These are phyloP conservation scores for Octomys mimax DNA, from an alignment of 2,797 vertebrate species.

Conservation along the genomic window DNA sequence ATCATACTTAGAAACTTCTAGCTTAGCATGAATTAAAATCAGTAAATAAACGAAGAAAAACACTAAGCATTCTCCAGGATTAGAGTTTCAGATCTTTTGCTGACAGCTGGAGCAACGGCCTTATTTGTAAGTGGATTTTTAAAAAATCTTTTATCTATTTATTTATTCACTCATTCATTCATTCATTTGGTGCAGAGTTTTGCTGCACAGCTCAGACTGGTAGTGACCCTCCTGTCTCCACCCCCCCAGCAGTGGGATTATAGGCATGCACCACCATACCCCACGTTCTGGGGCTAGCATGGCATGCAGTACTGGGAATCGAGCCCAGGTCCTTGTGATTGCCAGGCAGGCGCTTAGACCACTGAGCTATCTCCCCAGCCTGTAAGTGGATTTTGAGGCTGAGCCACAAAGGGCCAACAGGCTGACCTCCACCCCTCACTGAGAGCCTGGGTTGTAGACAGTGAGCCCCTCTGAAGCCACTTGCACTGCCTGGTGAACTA, in stretches of 20 bases:
- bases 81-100: constrained; percentile 41
- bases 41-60: constrained; percentile 8
- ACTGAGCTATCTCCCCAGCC: too few species aligned
- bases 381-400: background rate
- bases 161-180: too few species aligned
- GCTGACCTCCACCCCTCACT: background rate
- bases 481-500: background rate
- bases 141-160: too few species aligned
- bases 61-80: background rate
- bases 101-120: constrained; percentile 26
- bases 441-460: background rate
- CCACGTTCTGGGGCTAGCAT: too few species aligned
- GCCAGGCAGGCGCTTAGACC: too few species aligned
- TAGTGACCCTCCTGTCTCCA: too few species aligned
- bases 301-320: too few species aligned
- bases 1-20: constrained; percentile 43
- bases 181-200: too few species aligned
- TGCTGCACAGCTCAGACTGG: too few species aligned
- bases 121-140: background rate
- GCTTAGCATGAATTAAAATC: constrained; percentile 47
- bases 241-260: too few species aligned
- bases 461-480: background rate
- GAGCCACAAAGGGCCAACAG: background rate
- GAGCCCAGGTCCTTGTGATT: too few species aligned
- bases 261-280: too few species aligned